Conservation (phyloP, 2,888 invertebrate species). For the Tuberolachnus salignus region DNA sequence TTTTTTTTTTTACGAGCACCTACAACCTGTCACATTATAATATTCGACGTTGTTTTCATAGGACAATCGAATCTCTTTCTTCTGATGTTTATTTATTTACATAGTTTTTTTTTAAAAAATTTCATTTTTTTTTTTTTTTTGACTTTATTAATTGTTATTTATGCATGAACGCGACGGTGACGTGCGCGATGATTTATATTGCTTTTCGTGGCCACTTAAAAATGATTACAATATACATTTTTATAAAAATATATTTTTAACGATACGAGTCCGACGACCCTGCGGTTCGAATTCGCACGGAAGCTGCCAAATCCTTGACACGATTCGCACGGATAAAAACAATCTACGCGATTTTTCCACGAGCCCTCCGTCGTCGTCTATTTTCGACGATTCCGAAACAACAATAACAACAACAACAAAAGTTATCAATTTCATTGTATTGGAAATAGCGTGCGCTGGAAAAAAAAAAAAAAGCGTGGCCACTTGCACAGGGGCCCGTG, state of each 20-base stretch:
- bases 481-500: no score
- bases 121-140: not conserved
- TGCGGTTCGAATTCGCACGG: not conserved
- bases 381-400: slow-evolving; percentile 12
- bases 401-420: no score
- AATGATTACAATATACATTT: slow-evolving; percentile 4
- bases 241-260: not conserved
- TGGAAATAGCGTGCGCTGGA: no score
- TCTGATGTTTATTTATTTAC: not conserved
- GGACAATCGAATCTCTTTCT: no score
- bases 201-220: not conserved
- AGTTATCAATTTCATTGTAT: no score
- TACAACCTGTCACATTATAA: not conserved
- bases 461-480: no score
- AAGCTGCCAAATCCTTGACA: slow-evolving; percentile 51
- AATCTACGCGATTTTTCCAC: not conserved
- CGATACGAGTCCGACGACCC: not conserved
- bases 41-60: not conserved
- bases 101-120: no score
- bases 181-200: slow-evolving; percentile 24
- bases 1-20: not conserved
- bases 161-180: not conserved
- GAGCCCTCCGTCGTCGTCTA: slow-evolving; percentile 8
- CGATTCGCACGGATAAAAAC: slow-evolving; percentile 4
- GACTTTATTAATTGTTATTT: slow-evolving; percentile 23